phyloP scores from a whole-genome alignment of 2,888 invertebrate species.

The Marasmarcha lunaedactyla region DNA sequence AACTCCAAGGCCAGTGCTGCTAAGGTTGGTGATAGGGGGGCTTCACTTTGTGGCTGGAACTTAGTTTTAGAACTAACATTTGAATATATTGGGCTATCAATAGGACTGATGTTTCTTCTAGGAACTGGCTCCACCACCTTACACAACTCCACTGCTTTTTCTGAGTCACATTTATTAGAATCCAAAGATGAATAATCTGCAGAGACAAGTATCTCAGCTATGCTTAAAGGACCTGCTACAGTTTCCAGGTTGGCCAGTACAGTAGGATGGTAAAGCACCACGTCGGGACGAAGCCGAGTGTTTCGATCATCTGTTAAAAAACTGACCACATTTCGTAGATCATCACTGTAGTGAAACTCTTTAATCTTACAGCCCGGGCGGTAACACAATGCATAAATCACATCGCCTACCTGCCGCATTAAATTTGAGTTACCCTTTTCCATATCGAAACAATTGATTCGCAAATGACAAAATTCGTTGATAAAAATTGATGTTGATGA shows the following conservation, averaged over 20 bases:
- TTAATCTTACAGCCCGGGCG: constrained; percentile 23
- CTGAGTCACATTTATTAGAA: constrained; percentile 54
- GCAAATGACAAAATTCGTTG: constrained; percentile 38
- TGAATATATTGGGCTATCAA: constrained; percentile 46
- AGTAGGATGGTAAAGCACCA: constrained; percentile 57
- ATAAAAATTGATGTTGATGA: constrained; percentile 38
- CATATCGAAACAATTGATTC: constrained; percentile 50
- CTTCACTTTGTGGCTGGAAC: constrained; percentile 18
- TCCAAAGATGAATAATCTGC: constrained; percentile 22
- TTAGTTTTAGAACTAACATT: constrained; percentile 37
- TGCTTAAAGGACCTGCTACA: constrained; percentile 23
- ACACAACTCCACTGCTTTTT: constrained; percentile 46
- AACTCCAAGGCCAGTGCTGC: constrained; percentile 57
- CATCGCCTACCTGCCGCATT: constrained; percentile 41
- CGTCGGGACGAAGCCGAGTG: constrained; percentile 38
- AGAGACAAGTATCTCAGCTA: constrained; percentile 35
- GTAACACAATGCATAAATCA: constrained; percentile 34
- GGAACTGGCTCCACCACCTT: constrained; percentile 38
- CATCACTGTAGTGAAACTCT: constrained; percentile 44
- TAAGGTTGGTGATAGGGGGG: constrained; percentile 48
- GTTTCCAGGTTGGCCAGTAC: constrained; percentile 50
- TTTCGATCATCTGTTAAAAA: constrained; percentile 44
- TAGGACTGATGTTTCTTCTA: constrained; percentile 28
- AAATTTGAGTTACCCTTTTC: constrained; percentile 17
- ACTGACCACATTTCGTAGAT: constrained; percentile 40